A percentile compares a stretch with the other conserved stretches of the same genome.
Conservation (phyloP, 2,888 invertebrate species). For the Pristionchus exspectatus region DNA sequence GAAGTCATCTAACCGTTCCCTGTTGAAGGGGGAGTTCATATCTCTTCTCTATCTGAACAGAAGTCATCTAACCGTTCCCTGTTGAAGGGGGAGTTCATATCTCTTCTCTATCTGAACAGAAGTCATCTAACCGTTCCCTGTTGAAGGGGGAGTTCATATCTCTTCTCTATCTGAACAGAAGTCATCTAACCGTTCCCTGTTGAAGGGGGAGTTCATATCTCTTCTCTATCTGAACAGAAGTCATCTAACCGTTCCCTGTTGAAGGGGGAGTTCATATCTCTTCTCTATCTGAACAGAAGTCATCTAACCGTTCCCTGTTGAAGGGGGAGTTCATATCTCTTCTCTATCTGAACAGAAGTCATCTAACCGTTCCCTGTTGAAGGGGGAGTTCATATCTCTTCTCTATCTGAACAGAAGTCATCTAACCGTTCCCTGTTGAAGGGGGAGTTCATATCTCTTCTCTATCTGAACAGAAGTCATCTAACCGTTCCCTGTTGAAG, state of each 20-base stretch:
- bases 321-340: too few relatives aligned
- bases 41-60: slow-evolving; percentile 17
- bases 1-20: neutral
- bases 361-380: neutral
- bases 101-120: slow-evolving; percentile 5
- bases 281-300: neutral
- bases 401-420: neutral
- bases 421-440: slow-evolving; percentile 1
- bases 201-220: too few relatives aligned
- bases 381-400: too few relatives aligned
- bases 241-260: slow-evolving; percentile 1
- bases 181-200: neutral
- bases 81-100: too few relatives aligned
- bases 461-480: neutral
- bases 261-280: too few relatives aligned
- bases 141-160: too few relatives aligned
- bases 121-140: neutral
- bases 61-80: neutral
- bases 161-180: neutral
- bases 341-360: neutral
- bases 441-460: too few relatives aligned
- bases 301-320: slow-evolving; percentile 4
- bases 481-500: slow-evolving; percentile 5
- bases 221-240: neutral
- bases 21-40: too few relatives aligned